Base-by-base conservation (phyloP, 2,888 invertebrate species). In the Eustalomyia histrio region DNA sequence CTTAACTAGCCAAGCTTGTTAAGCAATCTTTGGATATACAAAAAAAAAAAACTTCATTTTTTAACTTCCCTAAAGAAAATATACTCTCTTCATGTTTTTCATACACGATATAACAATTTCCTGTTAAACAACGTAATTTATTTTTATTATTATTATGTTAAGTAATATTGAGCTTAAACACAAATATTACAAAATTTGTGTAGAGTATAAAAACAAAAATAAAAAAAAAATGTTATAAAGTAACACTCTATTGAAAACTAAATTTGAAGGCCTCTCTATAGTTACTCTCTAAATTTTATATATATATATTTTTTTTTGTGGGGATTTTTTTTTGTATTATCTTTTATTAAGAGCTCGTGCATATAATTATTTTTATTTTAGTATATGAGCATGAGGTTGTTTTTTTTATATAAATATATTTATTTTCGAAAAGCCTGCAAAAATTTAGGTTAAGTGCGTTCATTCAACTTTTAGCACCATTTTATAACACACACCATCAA, bases 391-490 rank as follows among this genome's bases (percentile, higher is more conserved):
- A 63, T 67, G 57, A 53, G 43, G 43, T 47, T 47, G 43, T 47
- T 47, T n/a, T 47, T 47, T 47, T 2, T 47, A n/a, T n/a, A 4
- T 39, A 14, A 12, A 39, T 39, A 39, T 29, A 39, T 39, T 39
- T 39, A n/a, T 39, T 39, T 39, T 39, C 39, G 4, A 47, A 47
- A 47, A 69, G 80, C 73, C 81, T 82, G 83, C 84, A 84, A 83
- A 84, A 85, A 89, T 87, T 90, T 89, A 80, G 89, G 89, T 89
- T 90, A 89, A 89, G 90, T 89, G 88, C 89, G 89, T 89, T 88
- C 90, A 84, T 90, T 90, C 89, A 90, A 90, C 89, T 88, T 85
- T 87, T 88, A 86, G 85, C 89, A 90, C 87, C 87, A 89, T n/a
- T 90, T 89, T 85, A 85, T 85, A 86, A 61, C 58, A 29, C 50